A percentile compares a stretch with the other conserved stretches of the same genome.
These are phyloP conservation scores for Percopsis omiscomaycus DNA, from an alignment of 2,797 vertebrate species.

Conservation along the genomic window DNA sequence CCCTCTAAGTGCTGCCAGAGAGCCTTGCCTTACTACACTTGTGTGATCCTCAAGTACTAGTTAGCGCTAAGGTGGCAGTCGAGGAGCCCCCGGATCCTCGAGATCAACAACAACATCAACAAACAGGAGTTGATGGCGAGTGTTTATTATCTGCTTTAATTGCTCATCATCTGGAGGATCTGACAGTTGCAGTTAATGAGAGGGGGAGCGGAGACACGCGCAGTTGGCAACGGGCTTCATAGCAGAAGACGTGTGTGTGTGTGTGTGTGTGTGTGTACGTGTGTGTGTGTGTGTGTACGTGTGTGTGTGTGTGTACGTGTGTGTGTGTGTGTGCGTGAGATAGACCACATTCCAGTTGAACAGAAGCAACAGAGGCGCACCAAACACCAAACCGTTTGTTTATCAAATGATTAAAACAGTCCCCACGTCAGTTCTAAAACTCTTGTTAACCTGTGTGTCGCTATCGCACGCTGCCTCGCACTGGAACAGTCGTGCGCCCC, in stretches of 20 bases:
- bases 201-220: slow-evolving; percentile 74
- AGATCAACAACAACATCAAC: slow-evolving; percentile 79
- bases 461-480: slow-evolving; percentile 7
- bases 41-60: slow-evolving; percentile 80
- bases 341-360: slow-evolving; percentile 60
- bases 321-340: slow-evolving; percentile 17
- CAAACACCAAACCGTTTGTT: slow-evolving; percentile 51
- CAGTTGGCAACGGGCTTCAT: slow-evolving; percentile 75
- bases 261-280: slow-evolving; percentile 22
- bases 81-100: slow-evolving; percentile 72
- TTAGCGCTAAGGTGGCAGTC: slow-evolving; percentile 81
- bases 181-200: slow-evolving; percentile 88
- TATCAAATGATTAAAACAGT: slow-evolving; percentile 51
- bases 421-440: slow-evolving; percentile 49
- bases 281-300: slow-evolving; percentile 26
- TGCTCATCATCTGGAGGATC: slow-evolving; percentile 86
- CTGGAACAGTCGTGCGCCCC: slow-evolving; percentile 19
- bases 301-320: slow-evolving; percentile 29
- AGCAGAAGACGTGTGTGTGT: slow-evolving; percentile 46
- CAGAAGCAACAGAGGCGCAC: slow-evolving; percentile 42
- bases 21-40: slow-evolving; percentile 65
- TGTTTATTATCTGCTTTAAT: slow-evolving; percentile 87
- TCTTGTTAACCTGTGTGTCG: slow-evolving; percentile 42
- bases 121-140: slow-evolving; percentile 85
- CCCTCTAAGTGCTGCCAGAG: slow-evolving; percentile 66